Evolutionary conservation across 2,797 vertebrate genomes (phyloP).

Genomic region (Choloepus didactylus): DNA sequence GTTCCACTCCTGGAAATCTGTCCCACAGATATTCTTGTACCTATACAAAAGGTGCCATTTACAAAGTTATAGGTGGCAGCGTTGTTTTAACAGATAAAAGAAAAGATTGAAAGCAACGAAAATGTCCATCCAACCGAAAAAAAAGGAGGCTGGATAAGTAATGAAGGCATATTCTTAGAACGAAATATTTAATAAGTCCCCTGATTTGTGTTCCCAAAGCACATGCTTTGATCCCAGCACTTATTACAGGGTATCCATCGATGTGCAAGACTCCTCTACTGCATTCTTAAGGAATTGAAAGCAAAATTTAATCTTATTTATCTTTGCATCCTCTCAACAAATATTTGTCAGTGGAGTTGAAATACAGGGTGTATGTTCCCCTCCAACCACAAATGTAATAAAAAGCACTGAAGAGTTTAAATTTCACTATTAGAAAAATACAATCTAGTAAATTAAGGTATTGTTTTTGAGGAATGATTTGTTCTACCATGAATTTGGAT

Average conservation of each 20-base stretch:
- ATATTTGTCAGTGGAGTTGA: neutral
- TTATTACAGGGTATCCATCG: neutral
- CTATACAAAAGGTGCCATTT: neutral
- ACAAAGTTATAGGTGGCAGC: neutral
- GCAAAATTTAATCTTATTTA: neutral
- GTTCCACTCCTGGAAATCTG: neutral
- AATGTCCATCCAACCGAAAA: neutral
- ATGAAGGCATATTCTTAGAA: neutral
- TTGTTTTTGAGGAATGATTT: neutral
- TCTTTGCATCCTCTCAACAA: neutral
- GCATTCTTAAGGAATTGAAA: neutral
- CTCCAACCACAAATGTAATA: neutral
- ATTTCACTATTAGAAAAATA: neutral
- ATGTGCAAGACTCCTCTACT: neutral
- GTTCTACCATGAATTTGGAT: neutral
- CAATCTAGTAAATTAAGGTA: neutral
- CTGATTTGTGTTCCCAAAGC: neutral
- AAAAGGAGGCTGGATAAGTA: no score
- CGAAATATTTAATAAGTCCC: neutral
- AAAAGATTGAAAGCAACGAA: neutral
- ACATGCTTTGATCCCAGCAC: neutral
- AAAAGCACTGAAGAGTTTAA: neutral
- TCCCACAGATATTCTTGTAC: neutral
- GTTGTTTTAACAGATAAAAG: neutral
- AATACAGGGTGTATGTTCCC: neutral